Conservation (phyloP, 2,797 vertebrate species). For the Cephalopachus bancanus region DNA sequence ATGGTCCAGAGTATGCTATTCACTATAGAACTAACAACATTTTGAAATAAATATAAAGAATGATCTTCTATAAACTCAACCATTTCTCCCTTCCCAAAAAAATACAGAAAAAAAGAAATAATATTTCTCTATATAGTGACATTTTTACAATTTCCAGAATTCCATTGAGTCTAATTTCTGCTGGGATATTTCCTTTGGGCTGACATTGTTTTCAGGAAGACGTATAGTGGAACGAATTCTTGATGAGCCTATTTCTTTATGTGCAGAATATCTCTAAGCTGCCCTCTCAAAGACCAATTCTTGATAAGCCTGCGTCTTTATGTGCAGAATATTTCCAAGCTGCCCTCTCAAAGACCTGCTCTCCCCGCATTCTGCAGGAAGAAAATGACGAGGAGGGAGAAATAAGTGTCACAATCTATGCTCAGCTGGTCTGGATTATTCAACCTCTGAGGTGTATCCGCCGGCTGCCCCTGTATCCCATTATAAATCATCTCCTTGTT, state of each 20-base stretch:
- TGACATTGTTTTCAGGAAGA: constrained; percentile 20
- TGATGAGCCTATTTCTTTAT: background rate
- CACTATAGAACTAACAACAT: background rate
- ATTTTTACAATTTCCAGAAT: constrained; percentile 29
- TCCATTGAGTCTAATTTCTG: background rate
- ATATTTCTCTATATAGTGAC: background rate
- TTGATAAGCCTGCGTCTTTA: background rate
- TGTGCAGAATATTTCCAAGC: background rate
- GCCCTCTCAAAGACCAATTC: constrained; percentile 39
- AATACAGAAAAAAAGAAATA: background rate
- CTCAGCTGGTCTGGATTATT: constrained; percentile 87
- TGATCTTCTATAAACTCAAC: background rate
- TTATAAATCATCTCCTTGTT: constrained; percentile 85
- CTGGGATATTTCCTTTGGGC: background rate
- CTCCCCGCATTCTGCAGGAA: constrained; percentile 65
- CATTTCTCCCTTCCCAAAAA: background rate
- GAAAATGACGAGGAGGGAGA: constrained; percentile 7
- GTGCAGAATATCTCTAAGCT: background rate
- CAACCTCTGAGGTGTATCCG: constrained; percentile 81
- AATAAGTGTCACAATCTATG: background rate
- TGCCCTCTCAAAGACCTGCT: constrained; percentile 66
- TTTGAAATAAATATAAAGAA: constrained; percentile 39
- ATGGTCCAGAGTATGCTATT: background rate
- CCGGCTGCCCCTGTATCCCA: constrained; percentile 78
- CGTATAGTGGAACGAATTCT: background rate